Evolutionary conservation across 2,888 invertebrate species (phyloP).

Genomic region (Yponomeuta sedellus): DNA sequence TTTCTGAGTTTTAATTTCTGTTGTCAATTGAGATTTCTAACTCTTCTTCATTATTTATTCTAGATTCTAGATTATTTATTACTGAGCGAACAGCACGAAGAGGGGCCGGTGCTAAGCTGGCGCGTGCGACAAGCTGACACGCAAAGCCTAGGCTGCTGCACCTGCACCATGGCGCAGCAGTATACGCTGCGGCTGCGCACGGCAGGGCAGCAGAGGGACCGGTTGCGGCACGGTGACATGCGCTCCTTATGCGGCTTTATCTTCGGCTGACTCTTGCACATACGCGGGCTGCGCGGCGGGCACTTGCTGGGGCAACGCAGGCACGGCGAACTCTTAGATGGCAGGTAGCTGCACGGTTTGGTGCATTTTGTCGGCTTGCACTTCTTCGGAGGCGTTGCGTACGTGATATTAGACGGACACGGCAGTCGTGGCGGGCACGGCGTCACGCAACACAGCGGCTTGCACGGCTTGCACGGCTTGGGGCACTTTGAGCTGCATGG

Average conservation of each 20-base stretch:
- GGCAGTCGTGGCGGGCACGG: constrained; percentile 25
- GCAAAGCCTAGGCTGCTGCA: not conserved
- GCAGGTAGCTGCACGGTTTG: constrained; percentile 21
- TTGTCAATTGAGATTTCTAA: no score
- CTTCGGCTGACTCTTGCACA: constrained; percentile 44
- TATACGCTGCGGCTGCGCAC: constrained; percentile 27
- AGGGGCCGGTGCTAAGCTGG: not conserved
- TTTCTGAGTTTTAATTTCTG: no score
- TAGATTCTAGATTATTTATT: not conserved
- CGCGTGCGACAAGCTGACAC: not conserved
- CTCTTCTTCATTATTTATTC: not conserved
- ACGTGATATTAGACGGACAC: not conserved
- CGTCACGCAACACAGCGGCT: constrained; percentile 21
- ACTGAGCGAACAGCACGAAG: not conserved
- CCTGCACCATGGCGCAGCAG: constrained; percentile 11
- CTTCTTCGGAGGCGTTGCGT: not conserved
- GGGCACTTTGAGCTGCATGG: not conserved
- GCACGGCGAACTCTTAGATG: constrained; percentile 49
- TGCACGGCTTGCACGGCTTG: not conserved
- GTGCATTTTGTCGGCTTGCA: not conserved
- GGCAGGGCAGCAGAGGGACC: constrained; percentile 35
- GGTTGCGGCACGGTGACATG: constrained; percentile 56
- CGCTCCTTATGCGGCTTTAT: constrained; percentile 45
- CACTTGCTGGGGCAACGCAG: constrained; percentile 34
- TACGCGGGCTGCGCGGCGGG: constrained; percentile 43